A percentile compares a stretch with the other conserved stretches of the same genome.
Conservation (phyloP, 2,797 vertebrate species). For the Cossypha dichroa region DNA sequence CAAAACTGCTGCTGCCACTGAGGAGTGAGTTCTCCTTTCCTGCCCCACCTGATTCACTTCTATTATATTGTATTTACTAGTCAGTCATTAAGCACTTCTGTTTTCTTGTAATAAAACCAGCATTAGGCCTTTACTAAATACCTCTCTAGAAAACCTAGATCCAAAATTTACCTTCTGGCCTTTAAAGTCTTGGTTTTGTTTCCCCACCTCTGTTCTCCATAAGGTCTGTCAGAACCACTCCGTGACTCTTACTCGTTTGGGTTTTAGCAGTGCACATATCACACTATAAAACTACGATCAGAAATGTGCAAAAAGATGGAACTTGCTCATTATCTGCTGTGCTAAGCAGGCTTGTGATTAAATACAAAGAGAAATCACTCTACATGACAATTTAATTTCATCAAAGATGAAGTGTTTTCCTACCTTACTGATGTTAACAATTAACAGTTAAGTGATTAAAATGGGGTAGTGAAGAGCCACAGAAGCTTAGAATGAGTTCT, state of each 20-base stretch:
- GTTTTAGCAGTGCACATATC: slow-evolving; percentile 33
- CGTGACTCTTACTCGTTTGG: not conserved
- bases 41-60: slow-evolving; percentile 23
- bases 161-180: slow-evolving; percentile 31
- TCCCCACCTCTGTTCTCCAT: not conserved
- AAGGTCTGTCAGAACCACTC: slow-evolving; percentile 38
- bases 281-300: slow-evolving; percentile 6
- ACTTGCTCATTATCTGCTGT: slow-evolving; percentile 10
- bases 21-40: slow-evolving; percentile 54
- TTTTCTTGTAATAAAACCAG: slow-evolving; percentile 49
- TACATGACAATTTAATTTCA: not conserved
- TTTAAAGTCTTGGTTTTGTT: slow-evolving; percentile 45
- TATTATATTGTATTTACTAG: slow-evolving; percentile 51
- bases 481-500: not conserved
- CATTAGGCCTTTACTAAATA: slow-evolving; percentile 69
- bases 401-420: not conserved
- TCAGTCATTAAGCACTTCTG: slow-evolving; percentile 66
- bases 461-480: not conserved
- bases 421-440: not conserved
- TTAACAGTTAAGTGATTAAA: not conserved
- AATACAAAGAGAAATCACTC: not conserved
- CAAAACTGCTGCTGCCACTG: slow-evolving; percentile 73
- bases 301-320: slow-evolving; percentile 25
- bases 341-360: slow-evolving; percentile 25
- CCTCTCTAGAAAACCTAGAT: slow-evolving; percentile 59